Conservation (phyloP, 2,797 vertebrate genomes). For the Fringilla coelebs region DNA sequence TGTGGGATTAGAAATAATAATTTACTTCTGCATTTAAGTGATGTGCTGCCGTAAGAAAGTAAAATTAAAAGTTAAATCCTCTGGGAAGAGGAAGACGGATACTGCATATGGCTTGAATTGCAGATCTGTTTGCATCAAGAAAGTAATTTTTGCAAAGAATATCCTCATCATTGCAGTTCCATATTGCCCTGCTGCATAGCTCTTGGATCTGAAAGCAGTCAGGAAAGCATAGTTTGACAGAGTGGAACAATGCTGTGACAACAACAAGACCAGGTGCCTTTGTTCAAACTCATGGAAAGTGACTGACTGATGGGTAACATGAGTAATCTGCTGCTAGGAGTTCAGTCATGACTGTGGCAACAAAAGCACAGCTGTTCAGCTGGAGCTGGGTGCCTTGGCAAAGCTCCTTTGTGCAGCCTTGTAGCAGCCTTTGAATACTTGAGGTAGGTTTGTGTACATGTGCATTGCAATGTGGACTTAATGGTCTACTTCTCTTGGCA, state of each 20-base stretch:
- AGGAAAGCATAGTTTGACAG: neutral
- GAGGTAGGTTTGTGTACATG: neutral
- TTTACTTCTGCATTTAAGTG: neutral
- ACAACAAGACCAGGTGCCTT: neutral
- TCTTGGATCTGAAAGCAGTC: neutral
- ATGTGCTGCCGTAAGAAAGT: neutral
- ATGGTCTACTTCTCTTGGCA: neutral
- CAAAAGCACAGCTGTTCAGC: conserved; percentile 19
- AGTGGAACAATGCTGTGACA: neutral
- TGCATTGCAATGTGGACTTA: neutral
- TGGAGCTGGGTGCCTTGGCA: neutral
- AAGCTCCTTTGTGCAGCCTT: neutral
- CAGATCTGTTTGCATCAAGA: neutral
- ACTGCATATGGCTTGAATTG: neutral
- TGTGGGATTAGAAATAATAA: neutral
- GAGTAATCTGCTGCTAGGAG: conserved; percentile 1
- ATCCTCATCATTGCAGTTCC: neutral
- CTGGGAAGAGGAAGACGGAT: neutral
- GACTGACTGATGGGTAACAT: conserved; percentile 41
- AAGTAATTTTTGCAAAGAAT: neutral
- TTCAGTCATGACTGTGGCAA: neutral
- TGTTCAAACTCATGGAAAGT: conserved; percentile 22
- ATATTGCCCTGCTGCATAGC: neutral
- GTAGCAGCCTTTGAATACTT: neutral
- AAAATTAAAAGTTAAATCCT: neutral